These are phyloP conservation scores for Eospalax fontanierii DNA, from an alignment of 2,797 vertebrate species.

Conservation along the genomic window DNA sequence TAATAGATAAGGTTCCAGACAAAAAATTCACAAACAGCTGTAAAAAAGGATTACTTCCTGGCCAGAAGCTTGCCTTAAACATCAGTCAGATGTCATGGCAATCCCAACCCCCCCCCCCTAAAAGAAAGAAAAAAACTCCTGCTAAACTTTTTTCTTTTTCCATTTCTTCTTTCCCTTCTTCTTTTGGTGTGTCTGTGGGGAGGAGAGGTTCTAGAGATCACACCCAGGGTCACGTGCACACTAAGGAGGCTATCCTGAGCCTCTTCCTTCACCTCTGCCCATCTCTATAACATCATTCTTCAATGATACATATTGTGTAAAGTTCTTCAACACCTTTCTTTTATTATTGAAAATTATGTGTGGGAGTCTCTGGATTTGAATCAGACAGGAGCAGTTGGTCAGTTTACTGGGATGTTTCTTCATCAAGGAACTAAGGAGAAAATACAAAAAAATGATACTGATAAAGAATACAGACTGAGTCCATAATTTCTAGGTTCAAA, in stretches of 20 bases:
- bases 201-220: not conserved
- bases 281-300: not conserved
- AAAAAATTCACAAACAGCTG: too few relatives aligned
- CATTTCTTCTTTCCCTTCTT: too few relatives aligned
- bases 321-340: not conserved
- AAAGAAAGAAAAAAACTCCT: too few relatives aligned
- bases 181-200: too few relatives aligned
- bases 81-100: too few relatives aligned
- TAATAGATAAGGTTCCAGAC: too few relatives aligned
- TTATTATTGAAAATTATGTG: not conserved
- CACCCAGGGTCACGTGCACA: not conserved
- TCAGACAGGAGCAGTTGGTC: not conserved
- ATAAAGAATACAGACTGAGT: not conserved
- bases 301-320: not conserved
- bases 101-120: too few relatives aligned
- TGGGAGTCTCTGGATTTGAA: not conserved
- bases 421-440: not conserved
- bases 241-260: not conserved
- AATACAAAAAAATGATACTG: not conserved
- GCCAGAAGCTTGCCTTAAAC: too few relatives aligned
- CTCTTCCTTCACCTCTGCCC: not conserved
- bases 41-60: too few relatives aligned
- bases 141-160: too few relatives aligned
- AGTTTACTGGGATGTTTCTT: not conserved
- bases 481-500: not conserved